phyloP scores from a whole-genome alignment of 2,113 vertebrate genomes.

The Oplegnathus fasciatus region DNA sequence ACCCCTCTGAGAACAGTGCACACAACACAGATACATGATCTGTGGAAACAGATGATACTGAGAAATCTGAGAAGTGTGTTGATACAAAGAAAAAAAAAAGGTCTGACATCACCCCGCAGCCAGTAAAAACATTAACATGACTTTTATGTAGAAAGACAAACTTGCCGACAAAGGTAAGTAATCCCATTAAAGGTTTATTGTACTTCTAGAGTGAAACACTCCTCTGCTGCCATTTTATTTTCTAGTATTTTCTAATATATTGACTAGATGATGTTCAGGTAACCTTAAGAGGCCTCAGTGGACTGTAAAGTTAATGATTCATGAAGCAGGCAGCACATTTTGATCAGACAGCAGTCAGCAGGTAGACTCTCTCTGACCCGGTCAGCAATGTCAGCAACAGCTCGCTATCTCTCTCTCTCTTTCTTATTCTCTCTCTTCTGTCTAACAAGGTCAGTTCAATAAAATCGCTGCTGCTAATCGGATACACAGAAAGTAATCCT shows the following conservation, averaged over 20 bases:
- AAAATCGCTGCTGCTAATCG: not conserved
- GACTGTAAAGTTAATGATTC: conserved; percentile 79
- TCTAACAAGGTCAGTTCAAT: conserved; percentile 11
- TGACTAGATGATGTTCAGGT: conserved; percentile 28
- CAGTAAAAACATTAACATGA: not conserved
- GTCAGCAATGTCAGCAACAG: conserved; percentile 44
- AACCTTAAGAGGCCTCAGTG: conserved; percentile 44
- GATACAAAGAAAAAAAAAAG: conserved; percentile 22
- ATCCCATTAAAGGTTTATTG: not conserved
- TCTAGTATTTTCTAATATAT: not conserved
- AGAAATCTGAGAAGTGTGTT: conserved; percentile 48
- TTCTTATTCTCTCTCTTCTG: not conserved
- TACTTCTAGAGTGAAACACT: not conserved
- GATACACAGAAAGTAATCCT: not conserved
- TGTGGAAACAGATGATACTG: conserved; percentile 62
- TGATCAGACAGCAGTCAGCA: conserved; percentile 49
- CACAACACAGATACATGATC: conserved; percentile 43
- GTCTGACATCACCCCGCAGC: not conserved
- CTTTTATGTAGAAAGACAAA: not conserved
- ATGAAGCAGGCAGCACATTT: conserved; percentile 49
- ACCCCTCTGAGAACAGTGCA: conserved; percentile 36
- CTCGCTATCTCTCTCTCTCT: conserved; percentile 1
- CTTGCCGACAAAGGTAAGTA: not conserved
- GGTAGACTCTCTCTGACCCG: conserved; percentile 46
- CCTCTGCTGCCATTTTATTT: not conserved